Evolutionary conservation across 2,113 vertebrate species (phyloP).

Genomic region (Rissa tridactyla): DNA sequence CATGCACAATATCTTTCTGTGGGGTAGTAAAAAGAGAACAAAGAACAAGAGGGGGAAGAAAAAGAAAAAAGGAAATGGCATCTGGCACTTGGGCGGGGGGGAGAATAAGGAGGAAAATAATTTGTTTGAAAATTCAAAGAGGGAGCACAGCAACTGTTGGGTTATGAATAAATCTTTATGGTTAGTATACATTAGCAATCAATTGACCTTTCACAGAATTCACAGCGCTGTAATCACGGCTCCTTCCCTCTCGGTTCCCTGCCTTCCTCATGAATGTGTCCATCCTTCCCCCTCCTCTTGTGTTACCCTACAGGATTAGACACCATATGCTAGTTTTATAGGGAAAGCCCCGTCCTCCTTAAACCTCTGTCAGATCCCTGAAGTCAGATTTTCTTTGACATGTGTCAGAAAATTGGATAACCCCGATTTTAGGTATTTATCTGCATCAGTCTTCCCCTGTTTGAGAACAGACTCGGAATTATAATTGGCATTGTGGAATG

Average conservation of each 20-base stretch:
- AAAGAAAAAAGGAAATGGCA: neutral
- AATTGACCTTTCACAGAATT: neutral
- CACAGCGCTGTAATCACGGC: neutral
- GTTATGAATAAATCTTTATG: neutral
- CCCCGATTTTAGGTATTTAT: neutral
- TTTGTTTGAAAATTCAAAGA: neutral
- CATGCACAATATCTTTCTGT: neutral
- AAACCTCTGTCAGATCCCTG: neutral
- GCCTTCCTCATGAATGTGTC: neutral
- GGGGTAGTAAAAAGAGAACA: slow-evolving; percentile 5
- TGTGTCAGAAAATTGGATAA: neutral
- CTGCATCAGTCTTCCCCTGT: neutral
- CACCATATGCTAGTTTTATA: neutral
- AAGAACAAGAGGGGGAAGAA: neutral
- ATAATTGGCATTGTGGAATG: neutral
- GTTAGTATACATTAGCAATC: neutral
- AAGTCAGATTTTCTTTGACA: neutral
- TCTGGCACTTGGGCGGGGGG: neutral
- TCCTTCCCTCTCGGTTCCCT: neutral
- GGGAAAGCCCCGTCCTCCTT: neutral
- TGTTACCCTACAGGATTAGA: neutral
- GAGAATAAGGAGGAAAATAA: neutral
- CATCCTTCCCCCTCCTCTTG: neutral
- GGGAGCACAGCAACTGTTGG: neutral
- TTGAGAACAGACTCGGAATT: neutral